These are phyloP conservation scores for Sarcophaga variegata DNA, from an alignment of 2,888 invertebrate species.

Conservation along the genomic window DNA sequence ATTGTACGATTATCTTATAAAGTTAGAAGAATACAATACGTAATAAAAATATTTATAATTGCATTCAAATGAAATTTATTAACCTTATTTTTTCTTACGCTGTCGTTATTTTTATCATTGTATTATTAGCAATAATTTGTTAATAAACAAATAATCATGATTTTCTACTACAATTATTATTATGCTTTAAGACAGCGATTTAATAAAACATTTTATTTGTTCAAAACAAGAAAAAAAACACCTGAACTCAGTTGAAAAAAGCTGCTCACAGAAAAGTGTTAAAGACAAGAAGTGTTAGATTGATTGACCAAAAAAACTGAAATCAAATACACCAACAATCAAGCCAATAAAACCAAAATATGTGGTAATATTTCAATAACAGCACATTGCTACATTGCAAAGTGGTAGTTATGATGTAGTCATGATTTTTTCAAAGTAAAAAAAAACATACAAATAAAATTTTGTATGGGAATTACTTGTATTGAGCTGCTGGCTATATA, in stretches of 20 bases:
- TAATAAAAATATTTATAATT: background rate
- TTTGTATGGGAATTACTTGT: constrained; percentile 13
- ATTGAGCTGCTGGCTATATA: constrained; percentile 52
- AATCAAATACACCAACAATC: constrained; percentile 12
- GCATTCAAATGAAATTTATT: constrained; percentile 67
- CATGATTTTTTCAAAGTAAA: constrained; percentile 46
- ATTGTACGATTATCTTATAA: no score
- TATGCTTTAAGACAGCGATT: constrained; percentile 1
- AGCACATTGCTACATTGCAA: constrained; percentile 52
- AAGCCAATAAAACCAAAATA: constrained; percentile 29
- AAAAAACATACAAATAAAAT: constrained; percentile 14
- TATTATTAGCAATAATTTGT: constrained; percentile 64
- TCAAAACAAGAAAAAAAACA: constrained; percentile 1
- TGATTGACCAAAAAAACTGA: constrained; percentile 25
- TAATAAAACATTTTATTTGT: background rate
- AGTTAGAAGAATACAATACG: no score
- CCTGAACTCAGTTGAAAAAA: background rate
- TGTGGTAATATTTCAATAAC: constrained; percentile 63
- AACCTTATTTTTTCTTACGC: constrained; percentile 59
- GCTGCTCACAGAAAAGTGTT: background rate
- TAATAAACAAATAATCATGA: constrained; percentile 52
- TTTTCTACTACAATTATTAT: background rate
- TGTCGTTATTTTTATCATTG: background rate
- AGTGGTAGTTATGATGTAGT: constrained; percentile 51
- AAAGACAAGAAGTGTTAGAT: constrained; percentile 35